These are phyloP conservation scores for Drosophila subpulchrella DNA, from an alignment of 1,140 invertebrate species.

Conservation along the genomic window DNA sequence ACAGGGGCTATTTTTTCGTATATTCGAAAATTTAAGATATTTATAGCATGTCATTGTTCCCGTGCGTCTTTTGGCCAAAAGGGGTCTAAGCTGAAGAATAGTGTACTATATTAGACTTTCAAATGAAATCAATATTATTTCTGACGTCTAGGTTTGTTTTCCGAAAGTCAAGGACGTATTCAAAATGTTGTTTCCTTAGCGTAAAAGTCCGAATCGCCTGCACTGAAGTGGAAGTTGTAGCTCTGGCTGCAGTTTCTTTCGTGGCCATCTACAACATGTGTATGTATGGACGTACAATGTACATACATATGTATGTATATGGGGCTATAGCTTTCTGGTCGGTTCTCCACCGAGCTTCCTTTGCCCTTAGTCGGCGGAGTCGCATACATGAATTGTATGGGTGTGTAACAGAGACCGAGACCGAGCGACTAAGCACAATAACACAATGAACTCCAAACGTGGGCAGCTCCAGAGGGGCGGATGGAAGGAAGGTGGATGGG, in stretches of 20 bases:
- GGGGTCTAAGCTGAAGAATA: too few relatives aligned
- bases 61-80: too few relatives aligned
- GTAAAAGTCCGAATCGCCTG: not conserved
- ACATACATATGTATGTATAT: not conserved
- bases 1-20: too few relatives aligned
- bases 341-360: constrained; percentile 12
- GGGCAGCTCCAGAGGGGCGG: constrained; percentile 27
- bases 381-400: constrained; percentile 72
- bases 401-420: constrained; percentile 70
- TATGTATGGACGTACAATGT: not conserved
- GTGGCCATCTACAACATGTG: constrained; percentile 5
- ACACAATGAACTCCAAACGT: constrained; percentile 80
- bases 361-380: constrained; percentile 15
- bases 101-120: too few relatives aligned
- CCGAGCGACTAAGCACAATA: constrained; percentile 76
- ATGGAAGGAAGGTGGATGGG: constrained; percentile 1
- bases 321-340: constrained; percentile 58
- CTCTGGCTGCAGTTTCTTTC: constrained; percentile 49
- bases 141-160: too few relatives aligned
- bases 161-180: too few relatives aligned
- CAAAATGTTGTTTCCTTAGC: not conserved
- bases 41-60: too few relatives aligned
- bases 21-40: too few relatives aligned
- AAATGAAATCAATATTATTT: too few relatives aligned
- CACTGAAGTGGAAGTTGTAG: constrained; percentile 50